phyloP scores from a whole-genome alignment of 2,113 vertebrate genomes.

The Anhinga rufa region DNA sequence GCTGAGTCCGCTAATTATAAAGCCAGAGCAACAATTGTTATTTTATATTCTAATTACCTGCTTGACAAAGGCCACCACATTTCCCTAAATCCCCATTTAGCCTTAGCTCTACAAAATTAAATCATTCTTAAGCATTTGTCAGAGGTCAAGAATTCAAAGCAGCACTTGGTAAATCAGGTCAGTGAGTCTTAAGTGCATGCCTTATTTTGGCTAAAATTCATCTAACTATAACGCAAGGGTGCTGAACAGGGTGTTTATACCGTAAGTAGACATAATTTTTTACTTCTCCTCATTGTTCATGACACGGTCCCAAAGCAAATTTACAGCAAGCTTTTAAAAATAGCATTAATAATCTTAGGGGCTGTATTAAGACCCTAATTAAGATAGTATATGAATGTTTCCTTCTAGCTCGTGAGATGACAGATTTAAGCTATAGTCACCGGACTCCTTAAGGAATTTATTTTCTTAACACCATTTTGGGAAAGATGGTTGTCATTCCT shows the following conservation, averaged over 20 bases:
- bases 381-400: background rate
- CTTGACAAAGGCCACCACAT: background rate
- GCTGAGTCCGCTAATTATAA: background rate
- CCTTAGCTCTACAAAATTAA: background rate
- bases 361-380: slow-evolving; percentile 25
- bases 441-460: background rate
- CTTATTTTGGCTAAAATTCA: background rate
- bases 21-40: background rate
- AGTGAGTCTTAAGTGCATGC: background rate
- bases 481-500: background rate
- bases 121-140: background rate
- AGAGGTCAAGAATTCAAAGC: background rate
- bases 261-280: background rate
- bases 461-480: background rate
- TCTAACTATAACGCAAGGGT: background rate
- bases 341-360: slow-evolving; percentile 26
- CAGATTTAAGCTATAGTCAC: background rate
- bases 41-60: slow-evolving; percentile 4
- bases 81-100: background rate
- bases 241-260: background rate
- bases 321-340: slow-evolving; percentile 24
- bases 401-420: background rate
- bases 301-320: slow-evolving; percentile 9
- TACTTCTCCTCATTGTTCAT: background rate
- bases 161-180: background rate